A percentile compares a stretch with the other conserved stretches of the same genome.
Conservation (phyloP, 2,797 vertebrate species). For the Petrocephalus schoutedeni region DNA sequence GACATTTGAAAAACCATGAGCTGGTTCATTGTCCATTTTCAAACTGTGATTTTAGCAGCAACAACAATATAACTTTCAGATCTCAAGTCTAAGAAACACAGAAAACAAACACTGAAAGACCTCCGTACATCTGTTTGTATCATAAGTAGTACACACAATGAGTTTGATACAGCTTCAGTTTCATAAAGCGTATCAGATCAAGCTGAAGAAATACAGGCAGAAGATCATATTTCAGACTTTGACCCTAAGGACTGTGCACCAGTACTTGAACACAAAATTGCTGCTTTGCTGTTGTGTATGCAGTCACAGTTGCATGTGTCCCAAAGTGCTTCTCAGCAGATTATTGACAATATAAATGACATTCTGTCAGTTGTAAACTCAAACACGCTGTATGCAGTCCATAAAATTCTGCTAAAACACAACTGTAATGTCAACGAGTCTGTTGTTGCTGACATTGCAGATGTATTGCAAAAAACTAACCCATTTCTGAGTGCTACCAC, state of each 20-base stretch:
- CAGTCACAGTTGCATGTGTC: background rate
- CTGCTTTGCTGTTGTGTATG: background rate
- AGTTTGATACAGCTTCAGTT: constrained; percentile 15
- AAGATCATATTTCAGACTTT: background rate
- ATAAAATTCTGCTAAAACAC: background rate
- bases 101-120: background rate
- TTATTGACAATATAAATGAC: constrained; percentile 4
- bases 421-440: background rate
- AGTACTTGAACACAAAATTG: background rate
- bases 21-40: background rate
- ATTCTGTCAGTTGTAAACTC: background rate
- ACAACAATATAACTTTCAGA: constrained; percentile 17
- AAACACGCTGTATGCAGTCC: background rate
- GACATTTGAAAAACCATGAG: constrained; percentile 1
- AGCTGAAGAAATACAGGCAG: background rate
- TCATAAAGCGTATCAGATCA: background rate
- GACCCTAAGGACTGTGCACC: background rate
- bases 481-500: background rate
- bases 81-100: background rate
- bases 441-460: background rate
- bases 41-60: constrained; percentile 15
- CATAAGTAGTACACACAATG: background rate
- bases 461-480: background rate
- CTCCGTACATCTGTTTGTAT: background rate
- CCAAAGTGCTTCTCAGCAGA: constrained; percentile 6